Base-by-base conservation (phyloP, 2,113 vertebrate species). In the Symphodus melops region DNA sequence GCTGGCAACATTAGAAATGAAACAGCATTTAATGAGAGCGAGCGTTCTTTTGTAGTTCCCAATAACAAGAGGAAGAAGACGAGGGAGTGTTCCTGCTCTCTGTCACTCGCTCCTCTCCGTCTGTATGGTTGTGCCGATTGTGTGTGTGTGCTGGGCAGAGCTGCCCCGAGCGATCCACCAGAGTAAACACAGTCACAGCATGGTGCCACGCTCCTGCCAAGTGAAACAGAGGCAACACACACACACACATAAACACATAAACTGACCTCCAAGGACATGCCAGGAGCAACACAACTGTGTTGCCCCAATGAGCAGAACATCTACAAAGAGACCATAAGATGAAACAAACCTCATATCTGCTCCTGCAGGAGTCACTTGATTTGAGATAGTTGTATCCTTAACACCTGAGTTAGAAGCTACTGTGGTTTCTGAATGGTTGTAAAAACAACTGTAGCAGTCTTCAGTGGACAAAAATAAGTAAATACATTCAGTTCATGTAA, bases 151-250 rank as follows among this genome's bases (percentile, higher is more conserved):
- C 67, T 72, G 83, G 68, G 73, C 66, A 65, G 75, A 76, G 75
- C 77, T 65, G 74, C 63, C 68, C 77, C 58, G 77, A 75, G 77
- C 21, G n/a, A 86, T 89, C 81, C 13, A 42, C 88, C 86, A 85
- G 77, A 92, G 86, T 77, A 87, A 90, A 89, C 86, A 88, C 71
- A 77, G 71, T 70, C 81, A 9, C 79, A 81, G 79, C 65, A 42
- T 58, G 84, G 70, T 77, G 79, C 77, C 72, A 23, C 49, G 68
- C 67, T 70, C 12, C 73, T 85, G 90, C 90, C 91, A 92, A 91
- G 44, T 28, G 68, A 85, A 90, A 91, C 39, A 81, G 51, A 86
- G 52, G 58, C 57, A 73, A 46, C 58, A 52, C 51, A 72, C 48
- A 64, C 48, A 58, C 41, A 76, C 25, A 55, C 33, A 46, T 33